Evolutionary conservation across 1,140 invertebrate species (phyloP), one percentile per base, ranked within the genome.

Genomic region (Aphis craccivora): DNA sequence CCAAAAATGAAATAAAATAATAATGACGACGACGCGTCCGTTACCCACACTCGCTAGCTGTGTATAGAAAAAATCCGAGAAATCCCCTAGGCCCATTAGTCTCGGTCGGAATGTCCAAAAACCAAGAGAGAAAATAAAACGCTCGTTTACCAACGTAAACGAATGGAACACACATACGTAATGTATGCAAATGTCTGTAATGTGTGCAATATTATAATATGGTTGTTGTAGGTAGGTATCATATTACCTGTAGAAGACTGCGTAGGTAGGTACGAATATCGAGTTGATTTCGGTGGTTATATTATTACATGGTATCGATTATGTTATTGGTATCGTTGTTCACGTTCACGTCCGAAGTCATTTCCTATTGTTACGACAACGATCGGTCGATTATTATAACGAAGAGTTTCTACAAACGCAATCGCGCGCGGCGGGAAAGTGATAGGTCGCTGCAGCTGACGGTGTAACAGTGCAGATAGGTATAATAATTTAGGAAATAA

Each of bases 41-140:
- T 40, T 40, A 25, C 83, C 37, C 37, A 43, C 35, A 83, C 81
- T 40, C 37, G 23, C 14, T 9, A 3, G 43, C 43, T 84, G 22
- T 43, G 22, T 37, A 81, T 22, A 23, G 3, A 11, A 11, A 83
- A 37, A 51, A 51, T 11, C 20, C 55, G 53, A 60, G 55, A 67
- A 67, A 43, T 67, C 88, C 51, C 88, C 53, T 90, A 53, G 53
- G 88, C 88, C 37, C 55, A 67, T 90, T 90, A 90, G 55, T 43
- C 55, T 90, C 14, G 55, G 43, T 43, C 25, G 89, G 89, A 90
- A 90, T 90, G 89, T 90, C 89, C 89, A 67, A 67, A 90, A 89
- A 89, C 8, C 25, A n/a, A 84, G 23, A 84, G 37, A 84, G 23
- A 53, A 37, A 53, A 53, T 51, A 14, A 35, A 55, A 30, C 37